Percentiles rank a stretch among this genome's conserved stretches.
These are phyloP conservation scores for Sclerodermus sp. DNA, from an alignment of 2,888 invertebrate genomes.

Conservation along the genomic window DNA sequence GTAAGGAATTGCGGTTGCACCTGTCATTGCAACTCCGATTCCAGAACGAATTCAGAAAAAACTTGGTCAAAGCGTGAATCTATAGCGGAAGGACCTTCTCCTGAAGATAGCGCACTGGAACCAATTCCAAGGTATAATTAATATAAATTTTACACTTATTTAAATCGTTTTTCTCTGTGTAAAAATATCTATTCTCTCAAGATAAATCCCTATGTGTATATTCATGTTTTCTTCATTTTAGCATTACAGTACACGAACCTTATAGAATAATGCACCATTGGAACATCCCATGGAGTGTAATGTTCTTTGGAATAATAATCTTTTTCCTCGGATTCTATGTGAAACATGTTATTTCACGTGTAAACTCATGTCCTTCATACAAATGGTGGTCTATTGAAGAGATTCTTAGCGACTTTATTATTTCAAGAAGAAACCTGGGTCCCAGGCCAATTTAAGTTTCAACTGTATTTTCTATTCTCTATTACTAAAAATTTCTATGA, in stretches of 20 bases:
- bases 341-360: slow-evolving; percentile 36
- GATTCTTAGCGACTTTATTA: slow-evolving; percentile 31
- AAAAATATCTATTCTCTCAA: background rate
- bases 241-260: slow-evolving; percentile 5
- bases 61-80: no score
- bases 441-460: slow-evolving; percentile 30
- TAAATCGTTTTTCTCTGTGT: background rate
- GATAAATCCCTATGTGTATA: no score
- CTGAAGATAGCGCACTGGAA: no score
- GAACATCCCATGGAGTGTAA: slow-evolving; percentile 27
- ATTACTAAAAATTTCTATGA: background rate
- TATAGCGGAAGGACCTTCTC: no score
- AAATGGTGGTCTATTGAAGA: slow-evolving; percentile 46
- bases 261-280: slow-evolving; percentile 17
- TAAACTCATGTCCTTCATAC: slow-evolving; percentile 26
- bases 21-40: no score
- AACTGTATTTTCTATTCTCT: background rate
- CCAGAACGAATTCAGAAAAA: no score
- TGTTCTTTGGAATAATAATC: slow-evolving; percentile 37
- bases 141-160: no score
- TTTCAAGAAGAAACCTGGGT: slow-evolving; percentile 20
- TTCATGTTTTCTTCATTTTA: background rate
- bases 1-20: no score
- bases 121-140: background rate
- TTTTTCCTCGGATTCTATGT: slow-evolving; percentile 45